phyloP scores from a whole-genome alignment of 1,140 invertebrate species.

The Homarus americanus region DNA sequence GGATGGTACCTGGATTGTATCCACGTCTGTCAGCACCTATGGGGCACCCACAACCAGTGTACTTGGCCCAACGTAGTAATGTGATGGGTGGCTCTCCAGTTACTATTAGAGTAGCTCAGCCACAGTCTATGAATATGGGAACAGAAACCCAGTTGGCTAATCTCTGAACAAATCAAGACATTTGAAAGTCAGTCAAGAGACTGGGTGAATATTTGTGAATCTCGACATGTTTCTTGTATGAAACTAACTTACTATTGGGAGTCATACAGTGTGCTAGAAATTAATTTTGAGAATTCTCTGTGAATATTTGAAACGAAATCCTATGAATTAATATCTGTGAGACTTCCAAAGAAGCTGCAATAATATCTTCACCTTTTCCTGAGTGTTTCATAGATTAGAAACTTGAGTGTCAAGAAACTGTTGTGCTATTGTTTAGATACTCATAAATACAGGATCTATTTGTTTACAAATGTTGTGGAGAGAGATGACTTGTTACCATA shows the following conservation, averaged over 20 bases:
- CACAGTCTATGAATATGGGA: slow-evolving; percentile 60
- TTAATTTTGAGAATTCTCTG: slow-evolving; percentile 8
- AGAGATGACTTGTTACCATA: not conserved
- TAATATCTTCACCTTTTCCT: slow-evolving; percentile 41
- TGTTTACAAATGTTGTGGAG: slow-evolving; percentile 20
- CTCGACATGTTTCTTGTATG: slow-evolving; percentile 33
- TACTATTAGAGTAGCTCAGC: slow-evolving; percentile 71
- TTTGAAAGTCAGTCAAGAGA: not conserved
- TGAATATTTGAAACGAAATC: not conserved
- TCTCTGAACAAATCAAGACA: slow-evolving; percentile 59
- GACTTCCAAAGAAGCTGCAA: slow-evolving; percentile 45
- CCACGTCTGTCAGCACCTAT: slow-evolving; percentile 64
- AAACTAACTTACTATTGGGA: slow-evolving; percentile 39
- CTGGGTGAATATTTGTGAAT: slow-evolving; percentile 44
- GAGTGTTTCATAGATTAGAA: slow-evolving; percentile 64
- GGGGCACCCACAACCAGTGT: slow-evolving; percentile 67
- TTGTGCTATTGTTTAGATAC: slow-evolving; percentile 26
- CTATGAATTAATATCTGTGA: slow-evolving; percentile 7
- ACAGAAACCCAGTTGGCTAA: slow-evolving; percentile 74
- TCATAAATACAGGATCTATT: not conserved
- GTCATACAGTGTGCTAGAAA: slow-evolving; percentile 24
- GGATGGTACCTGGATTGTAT: slow-evolving; percentile 61
- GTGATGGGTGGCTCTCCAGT: slow-evolving; percentile 74
- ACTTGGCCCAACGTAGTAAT: slow-evolving; percentile 73
- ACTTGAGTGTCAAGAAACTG: slow-evolving; percentile 48